These are phyloP conservation scores for Asobara japonica DNA, from an alignment of 1,140 invertebrate genomes.

Conservation along the genomic window DNA sequence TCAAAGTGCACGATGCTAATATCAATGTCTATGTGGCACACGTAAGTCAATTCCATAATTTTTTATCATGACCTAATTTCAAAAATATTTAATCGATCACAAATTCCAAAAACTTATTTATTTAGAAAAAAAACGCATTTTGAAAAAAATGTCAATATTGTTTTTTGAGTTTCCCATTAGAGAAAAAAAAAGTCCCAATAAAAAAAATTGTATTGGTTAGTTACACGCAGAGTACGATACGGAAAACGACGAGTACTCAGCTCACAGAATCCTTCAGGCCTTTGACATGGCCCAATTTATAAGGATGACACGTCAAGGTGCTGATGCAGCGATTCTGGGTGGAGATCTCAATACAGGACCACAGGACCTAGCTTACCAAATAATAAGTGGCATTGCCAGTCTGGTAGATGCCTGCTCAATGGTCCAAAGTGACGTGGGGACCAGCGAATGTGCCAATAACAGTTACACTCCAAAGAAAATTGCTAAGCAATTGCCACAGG, in stretches of 20 bases:
- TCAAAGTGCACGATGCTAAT: conserved; percentile 74
- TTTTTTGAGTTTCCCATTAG: no score
- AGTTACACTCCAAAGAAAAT: conserved; percentile 76
- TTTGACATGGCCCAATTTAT: conserved; percentile 96
- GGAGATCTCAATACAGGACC: conserved; percentile 95
- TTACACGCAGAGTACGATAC: conserved; percentile 95
- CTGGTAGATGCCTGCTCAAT: conserved; percentile 58
- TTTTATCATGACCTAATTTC: no score
- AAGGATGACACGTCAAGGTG: conserved; percentile 78
- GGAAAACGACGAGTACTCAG: conserved; percentile 86
- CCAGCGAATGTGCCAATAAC: conserved; percentile 85
- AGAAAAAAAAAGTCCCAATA: no score
- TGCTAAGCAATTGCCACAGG: conserved; percentile 72
- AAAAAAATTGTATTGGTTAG: conserved; percentile 65
- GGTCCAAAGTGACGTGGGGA: conserved; percentile 65
- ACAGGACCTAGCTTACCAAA: conserved; percentile 82
- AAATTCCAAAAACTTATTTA: no score
- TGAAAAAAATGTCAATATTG: no score
- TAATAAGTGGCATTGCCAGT: conserved; percentile 69
- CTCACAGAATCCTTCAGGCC: conserved; percentile 90
- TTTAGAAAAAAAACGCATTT: no score
- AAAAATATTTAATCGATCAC: no score
- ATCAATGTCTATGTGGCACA: conserved; percentile 93
- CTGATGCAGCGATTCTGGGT: conserved; percentile 85
- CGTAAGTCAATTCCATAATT: conserved; percentile 71